Base-by-base conservation (phyloP, 1,140 invertebrate genomes). In the Cotesia glomerata region DNA sequence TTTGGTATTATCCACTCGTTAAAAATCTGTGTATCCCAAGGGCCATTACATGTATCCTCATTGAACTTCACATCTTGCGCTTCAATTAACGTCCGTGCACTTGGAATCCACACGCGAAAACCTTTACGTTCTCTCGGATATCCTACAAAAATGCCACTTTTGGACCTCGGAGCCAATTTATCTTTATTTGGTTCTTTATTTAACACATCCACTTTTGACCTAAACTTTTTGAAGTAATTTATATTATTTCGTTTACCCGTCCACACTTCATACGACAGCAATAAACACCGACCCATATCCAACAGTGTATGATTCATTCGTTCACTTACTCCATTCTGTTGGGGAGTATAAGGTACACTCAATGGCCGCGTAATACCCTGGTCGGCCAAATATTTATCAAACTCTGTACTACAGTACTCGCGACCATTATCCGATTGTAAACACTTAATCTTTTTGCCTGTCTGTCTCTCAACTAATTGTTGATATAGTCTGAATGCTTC, bases 281-380 rank as follows among this genome's bases (percentile, higher is more conserved):
- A 45, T 39, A 64, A 45, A 39, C 35, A 64, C 13, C 62, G 11
- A 51, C 81, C 79, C 64, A 62, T 76, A 18, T 85, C 79, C 77
- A 86, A 83, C 75, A 85, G 32, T 26, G 76, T 79, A 8, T 83
- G 58, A 74, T 87, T 87, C 14, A 74, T 73, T 64, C 77, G 66
- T 71, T 85, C 81, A 68, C 77, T 73, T n/a, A 80, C 52, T 14
- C 81, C 84, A 75, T 87, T 86, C 75, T 85, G 81, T 61, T 86
- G 72, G 63, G 83, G 84, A 26, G 80, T 78, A 59, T 86, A 81
- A 13, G 72, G 63, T 5, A 75, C 73, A 5, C 81, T 81, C 5
- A 64, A 77, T 73, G 86, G 79, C 61, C 83, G 81, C 14, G 78
- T 67, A 62, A 87, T 83, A 5, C 84, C 82, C 39, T 26, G 26